These are phyloP conservation scores for Vannuccia rotundouncinata DNA, from an alignment of 2,888 invertebrate genomes.

Conservation along the genomic window DNA sequence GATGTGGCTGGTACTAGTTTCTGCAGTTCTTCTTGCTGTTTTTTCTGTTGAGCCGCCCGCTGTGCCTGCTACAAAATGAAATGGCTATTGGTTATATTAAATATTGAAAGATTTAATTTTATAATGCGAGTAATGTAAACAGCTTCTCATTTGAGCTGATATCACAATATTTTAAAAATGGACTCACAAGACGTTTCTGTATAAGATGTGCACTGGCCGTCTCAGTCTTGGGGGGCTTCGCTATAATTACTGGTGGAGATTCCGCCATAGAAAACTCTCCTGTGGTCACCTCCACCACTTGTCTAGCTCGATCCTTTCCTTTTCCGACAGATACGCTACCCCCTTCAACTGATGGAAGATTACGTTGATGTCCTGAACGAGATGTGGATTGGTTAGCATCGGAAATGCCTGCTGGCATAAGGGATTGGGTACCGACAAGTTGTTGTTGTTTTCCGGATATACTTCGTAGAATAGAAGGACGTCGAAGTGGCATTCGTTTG, in stretches of 20 bases:
- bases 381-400: no score
- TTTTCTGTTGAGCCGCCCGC: not conserved
- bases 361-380: not conserved
- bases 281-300: not conserved
- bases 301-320: not conserved
- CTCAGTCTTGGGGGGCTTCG: not conserved
- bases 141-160: not conserved
- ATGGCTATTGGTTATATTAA: no score
- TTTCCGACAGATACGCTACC: no score
- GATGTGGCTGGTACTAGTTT: not conserved
- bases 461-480: not conserved
- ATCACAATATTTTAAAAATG: not conserved
- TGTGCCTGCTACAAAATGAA: not conserved
- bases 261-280: not conserved
- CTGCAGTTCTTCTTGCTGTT: not conserved
- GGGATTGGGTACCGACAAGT: not conserved
- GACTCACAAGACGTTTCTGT: not conserved
- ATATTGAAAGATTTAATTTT: no score
- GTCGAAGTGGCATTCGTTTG: not conserved
- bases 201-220: not conserved
- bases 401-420: not conserved
- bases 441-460: not conserved
- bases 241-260: not conserved
- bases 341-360: no score
- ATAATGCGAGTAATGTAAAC: no score